Base-by-base conservation (phyloP, 2,888 invertebrate species). In the Mayetiola destructor region DNA sequence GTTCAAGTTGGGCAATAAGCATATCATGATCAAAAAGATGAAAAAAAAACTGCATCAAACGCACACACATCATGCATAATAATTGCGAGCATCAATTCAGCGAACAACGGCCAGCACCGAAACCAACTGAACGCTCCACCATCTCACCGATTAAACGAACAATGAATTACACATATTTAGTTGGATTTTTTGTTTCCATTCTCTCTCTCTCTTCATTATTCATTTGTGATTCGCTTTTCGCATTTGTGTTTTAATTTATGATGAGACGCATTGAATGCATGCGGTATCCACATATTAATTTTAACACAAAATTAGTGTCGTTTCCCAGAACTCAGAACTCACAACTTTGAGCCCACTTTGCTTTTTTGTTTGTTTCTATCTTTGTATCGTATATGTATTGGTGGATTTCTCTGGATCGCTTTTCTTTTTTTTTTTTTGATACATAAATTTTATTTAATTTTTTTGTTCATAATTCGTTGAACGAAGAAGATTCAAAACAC, bases 251-350 rank as follows among this genome's bases (percentile, higher is more conserved):
- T 48, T 48, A 48, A 48, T 48, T 48, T 48, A 48, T 48, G 48
- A 53, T 53, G 53, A 53, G 32, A 53, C 53, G 53, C 48, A 48
- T 30, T 53, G 53, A 53, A 53, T 53, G 53, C 53, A 53, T 53
- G 29, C 53, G 30, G 53, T 27, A 48, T 48, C 18, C 30, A 53
- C 18, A 53, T 53, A n/a, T n/a, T n/a, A 53, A 53, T 53, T 53
- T 53, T 32, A 53, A 53, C 53, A 53, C 53, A 53, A 53, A 53
- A 53, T 53, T 53, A 53, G 53, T 53, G 53, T 53, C 53, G 53
- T 53, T n/a, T 53, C 53, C 30, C 30, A 30, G 53, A 53, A 53
- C 53, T 53, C 48, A 27, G 48, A 23, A 27, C 48, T 48, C 27
- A n/a, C n/a, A n/a, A n/a, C n/a, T n/a, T n/a, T n/a, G n/a, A n/a